Base-by-base conservation (phyloP, 2,888 invertebrate species). In the Rhagonycha fulva region DNA sequence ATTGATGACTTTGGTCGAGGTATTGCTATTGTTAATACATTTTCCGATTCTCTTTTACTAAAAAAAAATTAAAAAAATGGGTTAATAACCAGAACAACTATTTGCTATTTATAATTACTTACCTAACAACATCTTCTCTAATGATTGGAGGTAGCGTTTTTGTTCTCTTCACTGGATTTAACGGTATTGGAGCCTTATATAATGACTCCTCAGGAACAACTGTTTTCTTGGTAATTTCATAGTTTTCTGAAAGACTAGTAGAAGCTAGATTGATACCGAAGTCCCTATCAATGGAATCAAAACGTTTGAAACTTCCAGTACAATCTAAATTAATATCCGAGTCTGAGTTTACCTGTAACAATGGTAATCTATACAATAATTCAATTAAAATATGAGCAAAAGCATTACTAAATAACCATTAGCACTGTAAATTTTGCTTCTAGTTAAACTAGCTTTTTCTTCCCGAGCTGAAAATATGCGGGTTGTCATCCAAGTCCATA, bases 301-400 rank as follows among this genome's bases (percentile, higher is more conserved):
- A 93, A 62, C 92, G 89, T 82, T 92, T 91, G 84, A 92, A 93
- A 81, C 91, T 92, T 68, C 92, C 92, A 69, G 90, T 90, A 47
- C 90, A 89, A 82, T 91, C 91, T 72, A 92, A 86, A 77, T 91
- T 88, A 76, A 92, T 90, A 83, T 93, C 92, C 3, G 92, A 92
- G 77, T 92, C 92, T 0, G 92, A 92, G 81, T 91, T 90, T 47
- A 92, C 90, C 92, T 92, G 85, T 12, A 85, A 85, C 63, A 68
- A 79, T 7, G 0, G 7, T 7, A n/a, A n/a, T 2, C 9, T 7
- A 19, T 62, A 74, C 68, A 28, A 28, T 32, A 67, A 19, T 19
- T 26, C 61, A 61, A 12, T 19, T 70, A 3, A 14, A 23, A 14
- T 10, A 4, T n/a, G 28, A 62, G 24, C 14, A n/a, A 12, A 72